Base-by-base conservation (phyloP, 2,797 vertebrate genomes). In the Hypotaenidia okinawae region DNA sequence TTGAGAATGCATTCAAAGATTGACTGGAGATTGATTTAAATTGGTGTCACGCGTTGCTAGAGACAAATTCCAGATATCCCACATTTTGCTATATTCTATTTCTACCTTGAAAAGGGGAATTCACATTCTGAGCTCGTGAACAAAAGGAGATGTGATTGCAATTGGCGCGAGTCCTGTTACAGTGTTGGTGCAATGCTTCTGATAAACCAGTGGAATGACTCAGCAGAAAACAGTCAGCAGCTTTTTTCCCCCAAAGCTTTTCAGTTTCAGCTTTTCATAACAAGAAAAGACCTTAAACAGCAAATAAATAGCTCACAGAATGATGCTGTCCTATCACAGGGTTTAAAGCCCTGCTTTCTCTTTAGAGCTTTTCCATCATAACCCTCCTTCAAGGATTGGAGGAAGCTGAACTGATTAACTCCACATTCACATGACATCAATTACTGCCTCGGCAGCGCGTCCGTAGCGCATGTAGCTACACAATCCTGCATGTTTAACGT, bases 171-270 rank as follows among this genome's bases (percentile, higher is more conserved):
- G 91, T 79, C 9, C 3, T 30, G 35, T 77, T 90, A 63, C 85
- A 89, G 77, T 7, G 33, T 43, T 85, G 68, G 68, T 59, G 86
- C 96, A 91, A 94, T 5, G 88, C 80, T 93, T 37, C 75, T 74
- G 90, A 95, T 88, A 94, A 94, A 93, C 74, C 84, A 54, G 43
- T 39, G 82, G 43, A 94, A 83, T 96, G 95, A 97, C 90, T 96
- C 96, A 94, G 91, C 87, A 96, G 80, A 96, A 96, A 95, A 79
- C 33, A 86, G 57, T 21, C 87, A 85, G 94, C 77, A 88, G 58
- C 73, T 83, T 85, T 91, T 95, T 80, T 28, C 28, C 64, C 68
- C 89, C 41, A 67, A 92, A 90, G 87, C 87, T 74, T 82, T 93
- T 84, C 81, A n/a, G 81, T 90, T 94, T 77, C 81, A 85, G 72